Conservation (phyloP, 2,888 invertebrate species). For the Cheilosia impressa region DNA sequence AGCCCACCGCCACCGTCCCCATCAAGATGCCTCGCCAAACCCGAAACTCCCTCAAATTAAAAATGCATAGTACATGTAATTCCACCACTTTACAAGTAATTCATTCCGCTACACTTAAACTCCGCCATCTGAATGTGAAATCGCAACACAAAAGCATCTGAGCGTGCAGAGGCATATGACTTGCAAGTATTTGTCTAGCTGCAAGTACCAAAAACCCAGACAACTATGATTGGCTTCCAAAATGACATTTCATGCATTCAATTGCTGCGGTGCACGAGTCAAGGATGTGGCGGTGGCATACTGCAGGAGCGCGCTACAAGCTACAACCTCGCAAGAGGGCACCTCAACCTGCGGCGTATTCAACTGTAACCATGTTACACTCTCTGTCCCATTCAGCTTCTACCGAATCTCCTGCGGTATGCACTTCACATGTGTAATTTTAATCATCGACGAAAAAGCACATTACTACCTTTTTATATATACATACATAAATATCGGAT, state of each 20-base stretch:
- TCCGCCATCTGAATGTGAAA: constrained; percentile 36
- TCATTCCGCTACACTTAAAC: constrained; percentile 60
- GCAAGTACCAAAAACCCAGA: constrained; percentile 65
- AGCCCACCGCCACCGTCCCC: not conserved
- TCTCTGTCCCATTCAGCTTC: constrained; percentile 6
- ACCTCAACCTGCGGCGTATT: too few relatives aligned
- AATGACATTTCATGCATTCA: constrained; percentile 52
- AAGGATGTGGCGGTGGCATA: constrained; percentile 2
- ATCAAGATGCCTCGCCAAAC: not conserved
- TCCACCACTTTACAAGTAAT: constrained; percentile 50
- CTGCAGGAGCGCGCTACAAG: not conserved
- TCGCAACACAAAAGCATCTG: constrained; percentile 40
- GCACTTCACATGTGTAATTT: constrained; percentile 27
- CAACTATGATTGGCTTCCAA: constrained; percentile 68
- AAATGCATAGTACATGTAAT: constrained; percentile 35
- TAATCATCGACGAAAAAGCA: constrained; percentile 53
- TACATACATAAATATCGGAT: not conserved
- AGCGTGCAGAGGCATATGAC: not conserved
- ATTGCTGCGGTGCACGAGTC: constrained; percentile 10
- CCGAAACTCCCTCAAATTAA: constrained; percentile 41
- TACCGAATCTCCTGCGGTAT: not conserved
- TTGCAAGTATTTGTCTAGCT: constrained; percentile 55
- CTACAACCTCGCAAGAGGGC: not conserved
- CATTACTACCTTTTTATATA: constrained; percentile 21
- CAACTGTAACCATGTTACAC: constrained; percentile 12